Evolutionary conservation across 2,113 vertebrate species (phyloP).

Genomic region (Addax nasomaculatus): DNA sequence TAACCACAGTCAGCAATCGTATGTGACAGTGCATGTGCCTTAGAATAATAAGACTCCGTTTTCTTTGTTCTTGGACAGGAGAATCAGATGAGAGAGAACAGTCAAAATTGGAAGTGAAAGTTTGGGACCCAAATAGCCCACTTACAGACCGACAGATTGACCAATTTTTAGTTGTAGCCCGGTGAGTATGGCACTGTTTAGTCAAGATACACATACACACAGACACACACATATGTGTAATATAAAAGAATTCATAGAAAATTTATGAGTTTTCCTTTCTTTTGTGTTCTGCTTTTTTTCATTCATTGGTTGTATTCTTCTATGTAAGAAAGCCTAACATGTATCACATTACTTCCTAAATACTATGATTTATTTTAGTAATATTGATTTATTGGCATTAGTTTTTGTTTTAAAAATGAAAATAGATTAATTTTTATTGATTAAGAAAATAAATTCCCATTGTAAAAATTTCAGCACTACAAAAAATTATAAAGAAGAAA

Average conservation of each 20-base stretch:
- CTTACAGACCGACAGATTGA: conserved; percentile 98
- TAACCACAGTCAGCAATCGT: not conserved
- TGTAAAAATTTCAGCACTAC: not conserved
- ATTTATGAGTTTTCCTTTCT: not conserved
- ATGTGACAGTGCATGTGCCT: not conserved
- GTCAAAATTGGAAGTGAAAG: conserved; percentile 95
- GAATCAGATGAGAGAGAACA: conserved; percentile 95
- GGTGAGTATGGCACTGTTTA: conserved; percentile 81
- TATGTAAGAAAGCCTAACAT: not conserved
- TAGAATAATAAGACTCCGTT: conserved; percentile 36
- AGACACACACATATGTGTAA: not conserved
- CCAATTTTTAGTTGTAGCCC: conserved; percentile 98
- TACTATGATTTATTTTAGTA: not conserved
- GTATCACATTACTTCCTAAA: not conserved
- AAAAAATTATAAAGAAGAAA: not conserved
- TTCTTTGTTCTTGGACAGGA: conserved; percentile 79
- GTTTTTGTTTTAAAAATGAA: conserved; percentile 22
- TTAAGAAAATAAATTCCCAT: not conserved
- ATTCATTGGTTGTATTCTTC: not conserved
- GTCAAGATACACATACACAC: not conserved
- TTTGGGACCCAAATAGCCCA: conserved; percentile 97
- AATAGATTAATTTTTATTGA: not conserved
- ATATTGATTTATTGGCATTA: not conserved
- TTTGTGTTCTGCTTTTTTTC: not conserved
- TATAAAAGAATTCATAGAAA: not conserved